Conservation (phyloP, 2,888 invertebrate genomes). For the Yponomeuta cagnagella region DNA sequence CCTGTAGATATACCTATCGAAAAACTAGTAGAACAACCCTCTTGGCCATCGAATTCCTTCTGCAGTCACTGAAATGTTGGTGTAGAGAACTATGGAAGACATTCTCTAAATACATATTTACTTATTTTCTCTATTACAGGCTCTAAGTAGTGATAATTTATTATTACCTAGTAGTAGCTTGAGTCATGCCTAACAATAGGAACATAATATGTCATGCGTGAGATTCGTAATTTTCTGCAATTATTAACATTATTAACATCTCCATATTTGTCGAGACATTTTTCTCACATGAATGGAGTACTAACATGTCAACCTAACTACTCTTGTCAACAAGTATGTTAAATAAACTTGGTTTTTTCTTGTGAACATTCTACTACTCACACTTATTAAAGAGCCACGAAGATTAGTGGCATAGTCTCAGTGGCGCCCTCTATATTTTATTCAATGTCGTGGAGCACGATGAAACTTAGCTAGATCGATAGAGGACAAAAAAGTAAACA, state of each 20-base stretch:
- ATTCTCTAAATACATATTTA: too few species aligned
- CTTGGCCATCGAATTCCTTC: too few species aligned
- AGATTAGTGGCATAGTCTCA: too few species aligned
- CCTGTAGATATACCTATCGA: too few species aligned
- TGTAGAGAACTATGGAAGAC: too few species aligned
- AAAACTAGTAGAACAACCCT: too few species aligned
- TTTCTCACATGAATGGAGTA: conserved; percentile 19
- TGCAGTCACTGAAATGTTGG: too few species aligned
- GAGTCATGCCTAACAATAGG: neutral
- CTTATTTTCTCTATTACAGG: neutral
- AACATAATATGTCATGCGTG: neutral
- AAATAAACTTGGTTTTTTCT: neutral
- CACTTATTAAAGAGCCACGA: too few species aligned
- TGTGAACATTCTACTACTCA: neutral
- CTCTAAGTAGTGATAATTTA: neutral
- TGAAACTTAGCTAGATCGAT: too few species aligned
- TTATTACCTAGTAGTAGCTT: neutral
- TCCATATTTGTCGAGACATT: conserved; percentile 18
- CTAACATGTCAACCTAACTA: conserved; percentile 3
- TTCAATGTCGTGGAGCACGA: too few species aligned
- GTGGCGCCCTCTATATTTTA: too few species aligned
- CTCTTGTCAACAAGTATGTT: neutral
- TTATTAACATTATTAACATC: conserved; percentile 11
- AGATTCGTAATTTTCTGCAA: neutral
- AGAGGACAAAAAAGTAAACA: too few species aligned